A percentile compares a stretch with the other conserved stretches of the same genome.
phyloP scores from a whole-genome alignment of 2,113 vertebrate genomes.

The Oreocharis arfaki region DNA sequence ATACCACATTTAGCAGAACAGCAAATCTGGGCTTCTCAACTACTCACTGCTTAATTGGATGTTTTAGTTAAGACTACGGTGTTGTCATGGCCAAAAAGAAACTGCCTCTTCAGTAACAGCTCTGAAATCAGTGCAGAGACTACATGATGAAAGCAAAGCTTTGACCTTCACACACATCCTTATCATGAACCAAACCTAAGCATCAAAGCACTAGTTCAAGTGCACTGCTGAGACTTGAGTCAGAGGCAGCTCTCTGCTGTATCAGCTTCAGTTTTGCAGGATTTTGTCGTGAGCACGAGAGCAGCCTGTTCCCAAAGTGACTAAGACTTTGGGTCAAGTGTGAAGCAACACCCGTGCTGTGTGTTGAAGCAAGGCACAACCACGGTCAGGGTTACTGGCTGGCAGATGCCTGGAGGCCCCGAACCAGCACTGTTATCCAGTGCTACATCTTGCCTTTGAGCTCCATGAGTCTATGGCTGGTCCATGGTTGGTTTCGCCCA shows the following conservation, averaged over 20 bases:
- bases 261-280: neutral
- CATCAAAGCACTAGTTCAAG: neutral
- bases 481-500: rapidly evolving
- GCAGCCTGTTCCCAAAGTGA: neutral
- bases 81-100: neutral
- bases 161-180: neutral
- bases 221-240: neutral
- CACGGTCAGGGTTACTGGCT: rapidly evolving
- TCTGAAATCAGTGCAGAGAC: neutral
- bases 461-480: neutral
- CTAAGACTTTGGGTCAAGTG: neutral
- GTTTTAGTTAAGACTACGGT: neutral
- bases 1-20: neutral
- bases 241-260: neutral
- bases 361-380: neutral
- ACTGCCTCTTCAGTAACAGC: neutral
- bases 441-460: neutral
- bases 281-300: neutral
- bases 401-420: neutral
- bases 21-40: neutral
- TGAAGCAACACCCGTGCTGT: neutral
- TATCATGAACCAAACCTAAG: neutral
- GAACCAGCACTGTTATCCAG: neutral
- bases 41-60: neutral
- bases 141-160: neutral